Conservation (phyloP, 2,797 vertebrate genomes). For the Sphenopsis melanotis region DNA sequence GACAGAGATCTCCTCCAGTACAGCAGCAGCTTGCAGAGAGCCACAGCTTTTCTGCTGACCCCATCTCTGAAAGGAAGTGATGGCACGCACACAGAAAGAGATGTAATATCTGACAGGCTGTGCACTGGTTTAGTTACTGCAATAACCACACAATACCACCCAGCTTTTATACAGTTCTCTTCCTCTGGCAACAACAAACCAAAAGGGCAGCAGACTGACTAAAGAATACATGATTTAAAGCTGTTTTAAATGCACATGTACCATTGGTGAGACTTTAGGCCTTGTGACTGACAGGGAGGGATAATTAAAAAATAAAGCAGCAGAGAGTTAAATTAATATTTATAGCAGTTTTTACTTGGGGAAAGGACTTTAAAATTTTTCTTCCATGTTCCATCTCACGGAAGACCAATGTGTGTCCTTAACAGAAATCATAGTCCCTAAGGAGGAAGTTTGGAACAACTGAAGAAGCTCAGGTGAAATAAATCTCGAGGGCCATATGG, state of each 20-base stretch:
- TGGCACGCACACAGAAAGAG: fast-evolving
- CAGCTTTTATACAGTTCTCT: neutral
- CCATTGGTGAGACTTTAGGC: neutral
- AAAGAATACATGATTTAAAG: neutral
- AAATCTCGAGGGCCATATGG: neutral
- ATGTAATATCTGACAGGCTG: neutral
- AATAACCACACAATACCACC: neutral
- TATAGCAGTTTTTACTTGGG: neutral
- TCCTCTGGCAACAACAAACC: neutral
- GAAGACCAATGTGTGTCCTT: neutral
- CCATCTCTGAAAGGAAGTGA: neutral
- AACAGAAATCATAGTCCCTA: neutral
- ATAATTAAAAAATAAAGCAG: neutral
- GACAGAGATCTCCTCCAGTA: neutral
- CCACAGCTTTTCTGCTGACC: neutral
- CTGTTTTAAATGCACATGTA: neutral
- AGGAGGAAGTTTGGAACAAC: neutral
- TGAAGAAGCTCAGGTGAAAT: neutral
- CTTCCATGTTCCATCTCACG: neutral
- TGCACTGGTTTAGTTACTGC: neutral
- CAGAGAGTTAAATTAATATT: neutral
- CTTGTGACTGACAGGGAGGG: neutral
- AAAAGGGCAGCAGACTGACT: neutral
- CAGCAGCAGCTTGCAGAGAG: neutral
- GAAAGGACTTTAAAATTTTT: neutral